Evolutionary conservation across 2,888 invertebrate genomes (phyloP).

Genomic region (Orthonychiurus folsomi): DNA sequence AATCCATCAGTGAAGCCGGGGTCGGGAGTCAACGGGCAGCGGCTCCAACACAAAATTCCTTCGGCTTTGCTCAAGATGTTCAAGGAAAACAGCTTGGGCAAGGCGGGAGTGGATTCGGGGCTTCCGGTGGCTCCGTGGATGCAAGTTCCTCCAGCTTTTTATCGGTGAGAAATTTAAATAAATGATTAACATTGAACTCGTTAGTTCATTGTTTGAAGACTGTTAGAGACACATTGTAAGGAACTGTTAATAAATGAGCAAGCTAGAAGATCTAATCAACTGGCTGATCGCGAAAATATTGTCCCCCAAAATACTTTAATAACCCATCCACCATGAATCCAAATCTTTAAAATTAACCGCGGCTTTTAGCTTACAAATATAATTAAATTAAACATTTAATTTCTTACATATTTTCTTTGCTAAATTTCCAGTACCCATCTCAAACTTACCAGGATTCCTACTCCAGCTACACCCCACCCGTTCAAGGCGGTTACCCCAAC

Average conservation of each 20-base stretch:
- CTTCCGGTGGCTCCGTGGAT: background rate
- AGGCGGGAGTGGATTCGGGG: background rate
- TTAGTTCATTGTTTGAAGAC: background rate
- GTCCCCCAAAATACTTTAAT: no score
- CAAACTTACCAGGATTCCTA: no score
- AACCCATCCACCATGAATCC: no score
- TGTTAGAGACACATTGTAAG: background rate
- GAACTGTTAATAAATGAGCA: no score
- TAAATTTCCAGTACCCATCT: slow-evolving; percentile 2
- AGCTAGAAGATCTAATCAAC: no score
- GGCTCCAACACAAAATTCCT: background rate
- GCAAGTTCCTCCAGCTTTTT: no score
- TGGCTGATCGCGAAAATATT: no score
- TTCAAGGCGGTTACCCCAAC: slow-evolving; percentile 3
- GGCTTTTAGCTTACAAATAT: no score
- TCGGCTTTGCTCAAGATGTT: background rate
- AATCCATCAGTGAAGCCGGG: background rate
- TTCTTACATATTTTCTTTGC: background rate
- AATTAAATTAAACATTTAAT: no score
- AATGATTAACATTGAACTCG: no score
- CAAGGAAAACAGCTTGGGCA: background rate
- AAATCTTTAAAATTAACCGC: no score
- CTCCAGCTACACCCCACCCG: background rate
- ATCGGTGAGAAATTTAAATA: background rate
- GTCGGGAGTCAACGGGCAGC: background rate